Base-by-base conservation (phyloP, 2,113 vertebrate species). In the Australoheros scitulus region DNA sequence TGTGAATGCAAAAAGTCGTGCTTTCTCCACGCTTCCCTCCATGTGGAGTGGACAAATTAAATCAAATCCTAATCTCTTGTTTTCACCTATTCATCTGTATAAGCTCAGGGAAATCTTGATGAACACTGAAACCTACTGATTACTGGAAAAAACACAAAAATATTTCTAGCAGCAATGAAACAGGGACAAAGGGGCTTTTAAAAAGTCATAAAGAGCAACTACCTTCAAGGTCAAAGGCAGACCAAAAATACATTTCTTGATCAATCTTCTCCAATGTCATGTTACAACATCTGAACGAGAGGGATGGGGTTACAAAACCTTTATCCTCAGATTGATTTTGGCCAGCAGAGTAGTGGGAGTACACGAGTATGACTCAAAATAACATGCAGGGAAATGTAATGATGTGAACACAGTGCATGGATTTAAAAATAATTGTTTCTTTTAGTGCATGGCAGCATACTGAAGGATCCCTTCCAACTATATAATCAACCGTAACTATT, bases 191-290 rank as follows among this genome's bases (percentile, higher is more conserved):
- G 52, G 7, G 15, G 41, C 63, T 63, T 32, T 57, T 60, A 24
- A 87, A 34, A 63, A 87, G 47, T 52, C 41, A 72, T 59, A 79
- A 80, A 36, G 24, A 87, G 65, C 58, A 85, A 84, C 36, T 80
- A 26, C 17, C 20, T 41, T 86, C 84, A 93, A 94, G 92, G 93
- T 94, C 87, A 93, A 84, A 88, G 76, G 83, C 58, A 72, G 58
- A 88, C 88, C 91, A 92, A 90, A 94, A 95, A 95, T 95, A 94
- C 47, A 90, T 86, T 86, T 92, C 88, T 92, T 92, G 92, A 94
- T 95, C 93, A 94, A 93, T 95, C 89, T 87, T 93, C 94, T 94
- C 91, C 88, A 77, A 92, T 94, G 91, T 93, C 92, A 89, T 88
- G 82, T 89, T 91, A 85, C 88, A 89, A 87, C 7, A 59, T 78